A percentile compares a stretch with the other conserved stretches of the same genome.
Evolutionary conservation across 2,888 invertebrate genomes (phyloP).

Genomic region (Romanomermis culicivorax): DNA sequence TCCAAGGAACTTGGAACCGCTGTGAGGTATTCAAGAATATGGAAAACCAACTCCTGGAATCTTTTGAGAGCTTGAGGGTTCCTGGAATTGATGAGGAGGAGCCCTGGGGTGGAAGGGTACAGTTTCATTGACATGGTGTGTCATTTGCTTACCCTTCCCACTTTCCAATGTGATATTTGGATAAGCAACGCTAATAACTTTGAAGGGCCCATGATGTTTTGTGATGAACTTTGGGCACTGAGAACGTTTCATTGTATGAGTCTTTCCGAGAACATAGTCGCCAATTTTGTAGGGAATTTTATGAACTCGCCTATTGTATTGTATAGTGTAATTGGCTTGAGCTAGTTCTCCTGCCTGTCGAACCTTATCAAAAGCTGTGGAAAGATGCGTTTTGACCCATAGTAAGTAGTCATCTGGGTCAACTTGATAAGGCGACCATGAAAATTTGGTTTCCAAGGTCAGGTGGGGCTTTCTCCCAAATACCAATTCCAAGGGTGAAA

Average conservation of each 20-base stretch:
- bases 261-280: neutral
- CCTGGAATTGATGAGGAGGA: too few species aligned
- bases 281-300: neutral
- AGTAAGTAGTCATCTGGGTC: too few species aligned
- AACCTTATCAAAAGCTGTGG: too few species aligned
- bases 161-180: too few species aligned
- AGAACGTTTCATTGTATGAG: neutral
- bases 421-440: neutral
- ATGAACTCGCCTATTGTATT: neutral
- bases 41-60: too few species aligned
- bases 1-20: too few species aligned
- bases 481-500: slow-evolving; percentile 14
- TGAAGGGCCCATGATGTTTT: neutral
- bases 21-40: too few species aligned
- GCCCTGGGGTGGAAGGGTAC: too few species aligned
- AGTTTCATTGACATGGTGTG: too few species aligned
- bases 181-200: neutral
- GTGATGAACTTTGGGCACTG: neutral
- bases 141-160: too few species aligned
- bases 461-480: slow-evolving; percentile 13
- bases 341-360: neutral
- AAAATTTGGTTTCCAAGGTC: slow-evolving; percentile 3
- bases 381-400: too few species aligned
- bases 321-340: neutral
- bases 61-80: too few species aligned